A percentile compares a stretch with the other conserved stretches of the same genome.
Evolutionary conservation across 2,797 vertebrate genomes (phyloP).

Genomic region (Cirrhinus molitorella): DNA sequence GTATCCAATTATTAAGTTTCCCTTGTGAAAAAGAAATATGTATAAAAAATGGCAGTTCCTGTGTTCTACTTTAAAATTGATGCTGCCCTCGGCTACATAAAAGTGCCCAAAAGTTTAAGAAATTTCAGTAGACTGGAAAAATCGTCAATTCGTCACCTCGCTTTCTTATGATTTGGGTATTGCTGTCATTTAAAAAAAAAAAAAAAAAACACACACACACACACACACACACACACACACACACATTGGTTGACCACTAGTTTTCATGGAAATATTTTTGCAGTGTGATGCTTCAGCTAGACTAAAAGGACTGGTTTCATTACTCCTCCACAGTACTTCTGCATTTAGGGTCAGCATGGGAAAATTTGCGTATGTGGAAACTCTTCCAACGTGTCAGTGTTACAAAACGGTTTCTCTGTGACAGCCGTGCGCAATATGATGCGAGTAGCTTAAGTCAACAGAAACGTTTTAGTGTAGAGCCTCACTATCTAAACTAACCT

Average conservation of each 20-base stretch:
- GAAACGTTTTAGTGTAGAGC: slow-evolving; percentile 19
- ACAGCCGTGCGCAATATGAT: not conserved
- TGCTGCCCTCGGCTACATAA: not conserved
- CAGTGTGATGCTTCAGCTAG: not conserved
- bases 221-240: too few species aligned
- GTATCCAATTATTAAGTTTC: too few species aligned
- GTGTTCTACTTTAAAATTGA: not conserved
- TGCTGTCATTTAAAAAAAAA: not conserved
- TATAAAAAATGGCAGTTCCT: not conserved
- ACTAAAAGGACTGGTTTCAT: not conserved
- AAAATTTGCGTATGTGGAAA: not conserved
- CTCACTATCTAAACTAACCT: slow-evolving; percentile 6
- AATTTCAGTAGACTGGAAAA: not conserved
- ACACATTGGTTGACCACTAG: not conserved
- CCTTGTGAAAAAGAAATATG: too few species aligned
- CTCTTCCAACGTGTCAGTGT: not conserved
- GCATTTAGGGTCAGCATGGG: not conserved
- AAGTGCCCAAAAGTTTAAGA: not conserved
- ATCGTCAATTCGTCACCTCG: not conserved
- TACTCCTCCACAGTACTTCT: not conserved
- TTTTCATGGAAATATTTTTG: not conserved
- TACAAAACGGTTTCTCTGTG: not conserved
- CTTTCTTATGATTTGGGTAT: not conserved
- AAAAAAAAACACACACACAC: too few species aligned
- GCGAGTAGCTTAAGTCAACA: slow-evolving; percentile 19